Conservation (phyloP, 2,888 invertebrate species). For the Eupithecia inturbata region DNA sequence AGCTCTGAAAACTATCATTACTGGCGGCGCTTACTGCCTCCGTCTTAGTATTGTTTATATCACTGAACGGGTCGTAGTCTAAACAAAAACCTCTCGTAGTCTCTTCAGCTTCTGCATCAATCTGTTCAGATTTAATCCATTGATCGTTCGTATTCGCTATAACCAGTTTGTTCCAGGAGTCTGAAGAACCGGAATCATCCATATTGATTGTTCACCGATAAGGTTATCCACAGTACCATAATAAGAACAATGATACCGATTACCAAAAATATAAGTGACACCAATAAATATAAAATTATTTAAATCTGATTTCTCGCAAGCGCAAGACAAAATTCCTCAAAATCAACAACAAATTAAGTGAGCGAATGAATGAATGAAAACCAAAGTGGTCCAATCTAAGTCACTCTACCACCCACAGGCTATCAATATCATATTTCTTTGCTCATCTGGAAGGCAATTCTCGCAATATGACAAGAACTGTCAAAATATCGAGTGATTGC, state of each 20-base stretch:
- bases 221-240: constrained; percentile 79
- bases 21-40: constrained; percentile 43
- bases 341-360: constrained; percentile 14
- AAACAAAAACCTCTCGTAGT: constrained; percentile 55
- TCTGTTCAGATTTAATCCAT: constrained; percentile 66
- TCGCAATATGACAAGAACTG: no score
- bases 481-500: no score
- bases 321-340: constrained; percentile 13
- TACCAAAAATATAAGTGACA: constrained; percentile 18
- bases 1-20: constrained; percentile 13
- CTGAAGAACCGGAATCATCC: constrained; percentile 71
- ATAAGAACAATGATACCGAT: constrained; percentile 46
- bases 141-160: constrained; percentile 72
- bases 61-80: constrained; percentile 48
- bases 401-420: not conserved
- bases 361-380: not conserved
- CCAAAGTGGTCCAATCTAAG: not conserved
- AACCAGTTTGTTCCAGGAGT: constrained; percentile 79
- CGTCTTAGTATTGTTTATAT: constrained; percentile 60
- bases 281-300: constrained; percentile 12
- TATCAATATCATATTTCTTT: no score
- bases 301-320: not conserved
- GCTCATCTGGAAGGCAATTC: no score
- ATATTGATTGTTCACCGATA: constrained; percentile 81
- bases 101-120: constrained; percentile 47